Percentiles rank a stretch among this genome's conserved stretches.
These are phyloP conservation scores for Platysternon megacephalum DNA, from an alignment of 2,113 vertebrate genomes.

Conservation along the genomic window DNA sequence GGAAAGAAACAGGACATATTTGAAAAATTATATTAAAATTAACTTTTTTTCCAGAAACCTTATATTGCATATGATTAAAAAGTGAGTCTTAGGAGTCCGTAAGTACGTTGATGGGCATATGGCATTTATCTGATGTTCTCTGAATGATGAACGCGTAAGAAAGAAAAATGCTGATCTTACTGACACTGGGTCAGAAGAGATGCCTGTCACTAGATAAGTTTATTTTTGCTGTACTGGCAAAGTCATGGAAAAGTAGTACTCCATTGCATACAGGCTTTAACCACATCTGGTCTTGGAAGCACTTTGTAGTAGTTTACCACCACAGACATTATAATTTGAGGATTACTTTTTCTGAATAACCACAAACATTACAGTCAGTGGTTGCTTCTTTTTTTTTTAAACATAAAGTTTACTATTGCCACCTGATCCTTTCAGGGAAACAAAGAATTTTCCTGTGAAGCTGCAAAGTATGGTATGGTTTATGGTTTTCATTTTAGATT, in stretches of 20 bases:
- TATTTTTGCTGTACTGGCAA: slow-evolving; percentile 52
- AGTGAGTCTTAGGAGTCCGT: background rate
- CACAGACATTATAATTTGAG: slow-evolving; percentile 73
- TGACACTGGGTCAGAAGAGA: background rate
- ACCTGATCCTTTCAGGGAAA: slow-evolving; percentile 69
- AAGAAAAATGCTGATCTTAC: slow-evolving; percentile 2
- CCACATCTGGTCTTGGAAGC: slow-evolving; percentile 56
- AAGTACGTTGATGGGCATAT: background rate
- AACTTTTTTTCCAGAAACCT: background rate
- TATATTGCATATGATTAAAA: background rate
- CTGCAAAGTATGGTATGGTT: background rate
- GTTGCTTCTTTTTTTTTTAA: slow-evolving; percentile 73
- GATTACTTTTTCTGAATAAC: slow-evolving; percentile 64
- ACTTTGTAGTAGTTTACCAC: slow-evolving; percentile 59
- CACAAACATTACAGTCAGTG: slow-evolving; percentile 67
- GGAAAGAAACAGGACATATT: background rate
- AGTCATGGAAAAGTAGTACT: slow-evolving; percentile 21
- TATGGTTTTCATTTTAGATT: slow-evolving; percentile 37
- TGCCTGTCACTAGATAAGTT: slow-evolving; percentile 17
- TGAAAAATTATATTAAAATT: background rate
- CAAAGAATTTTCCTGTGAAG: slow-evolving; percentile 59
- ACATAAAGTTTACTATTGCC: slow-evolving; percentile 65
- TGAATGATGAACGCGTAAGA: background rate
- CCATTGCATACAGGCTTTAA: slow-evolving; percentile 17
- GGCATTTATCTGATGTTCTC: background rate